These are phyloP conservation scores for Rhadina sibilatrix DNA, from an alignment of 2,113 vertebrate species.

Conservation along the genomic window DNA sequence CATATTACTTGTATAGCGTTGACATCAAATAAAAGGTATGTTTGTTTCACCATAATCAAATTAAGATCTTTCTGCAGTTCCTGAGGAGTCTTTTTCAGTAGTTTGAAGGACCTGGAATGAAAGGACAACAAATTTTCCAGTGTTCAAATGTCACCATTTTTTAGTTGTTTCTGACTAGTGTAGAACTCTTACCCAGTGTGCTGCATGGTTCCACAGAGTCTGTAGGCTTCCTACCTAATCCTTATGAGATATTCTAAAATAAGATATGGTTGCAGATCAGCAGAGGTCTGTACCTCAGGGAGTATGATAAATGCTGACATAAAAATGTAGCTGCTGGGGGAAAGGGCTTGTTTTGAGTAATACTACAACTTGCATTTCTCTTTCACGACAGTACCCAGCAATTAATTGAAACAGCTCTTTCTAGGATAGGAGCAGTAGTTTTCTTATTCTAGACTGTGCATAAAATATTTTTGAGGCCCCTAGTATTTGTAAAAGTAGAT, in stretches of 20 bases:
- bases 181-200: not conserved
- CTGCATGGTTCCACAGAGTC: not conserved
- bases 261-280: not conserved
- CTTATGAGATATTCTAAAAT: constrained; percentile 1
- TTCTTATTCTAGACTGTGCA: not conserved
- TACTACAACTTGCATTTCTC: not conserved
- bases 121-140: not conserved
- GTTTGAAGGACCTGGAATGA: not conserved
- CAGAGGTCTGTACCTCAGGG: not conserved
- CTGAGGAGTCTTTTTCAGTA: not conserved
- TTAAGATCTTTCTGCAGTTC: not conserved
- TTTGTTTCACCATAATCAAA: not conserved
- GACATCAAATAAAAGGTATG: not conserved
- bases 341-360: not conserved
- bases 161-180: not conserved
- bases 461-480: not conserved
- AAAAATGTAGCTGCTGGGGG: not conserved
- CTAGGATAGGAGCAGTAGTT: not conserved
- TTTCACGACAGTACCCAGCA: not conserved
- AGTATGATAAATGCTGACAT: not conserved
- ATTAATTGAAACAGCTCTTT: not conserved
- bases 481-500: not conserved
- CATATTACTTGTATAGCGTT: not conserved
- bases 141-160: not conserved
- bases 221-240: not conserved